Percentiles rank a stretch among this genome's conserved stretches.
These are phyloP conservation scores for Nesogale talazaci DNA, from an alignment of 2,113 vertebrate species.

Conservation along the genomic window DNA sequence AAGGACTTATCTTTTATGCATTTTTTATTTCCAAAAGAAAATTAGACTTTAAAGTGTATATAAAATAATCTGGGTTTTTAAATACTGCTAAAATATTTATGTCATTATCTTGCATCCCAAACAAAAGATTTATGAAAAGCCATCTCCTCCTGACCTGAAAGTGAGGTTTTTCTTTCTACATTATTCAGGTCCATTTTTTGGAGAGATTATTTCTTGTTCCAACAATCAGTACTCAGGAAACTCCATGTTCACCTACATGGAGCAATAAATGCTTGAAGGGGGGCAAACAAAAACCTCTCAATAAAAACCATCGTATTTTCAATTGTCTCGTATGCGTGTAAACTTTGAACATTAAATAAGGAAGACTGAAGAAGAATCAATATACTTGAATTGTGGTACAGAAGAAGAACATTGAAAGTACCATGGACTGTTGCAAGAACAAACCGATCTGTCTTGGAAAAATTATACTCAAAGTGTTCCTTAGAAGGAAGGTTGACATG, in stretches of 20 bases:
- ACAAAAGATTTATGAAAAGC: not conserved
- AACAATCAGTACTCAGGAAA: not conserved
- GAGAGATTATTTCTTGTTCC: not conserved
- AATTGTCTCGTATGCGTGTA: too few species aligned
- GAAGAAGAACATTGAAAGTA: too few species aligned
- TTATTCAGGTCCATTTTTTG: not conserved
- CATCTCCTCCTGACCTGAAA: too few species aligned
- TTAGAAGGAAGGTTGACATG: too few species aligned
- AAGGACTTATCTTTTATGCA: not conserved
- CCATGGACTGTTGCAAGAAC: too few species aligned
- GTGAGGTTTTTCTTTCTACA: not conserved
- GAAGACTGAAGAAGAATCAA: too few species aligned
- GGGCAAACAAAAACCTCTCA: not conserved
- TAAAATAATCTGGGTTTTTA: not conserved
- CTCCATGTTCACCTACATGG: not conserved
- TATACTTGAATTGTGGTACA: too few species aligned
- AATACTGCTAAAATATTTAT: not conserved
- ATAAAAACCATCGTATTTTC: not conserved
- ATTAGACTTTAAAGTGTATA: not conserved
- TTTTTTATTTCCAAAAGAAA: not conserved
- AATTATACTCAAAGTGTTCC: too few species aligned
- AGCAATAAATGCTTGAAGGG: slow-evolving; percentile 6
- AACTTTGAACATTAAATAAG: too few species aligned
- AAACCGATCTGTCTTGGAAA: too few species aligned
- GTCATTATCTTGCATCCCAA: not conserved